A percentile compares a stretch with the other conserved stretches of the same genome.
Conservation (phyloP, 23 tunicate genomes). For the Pegea sp. region DNA sequence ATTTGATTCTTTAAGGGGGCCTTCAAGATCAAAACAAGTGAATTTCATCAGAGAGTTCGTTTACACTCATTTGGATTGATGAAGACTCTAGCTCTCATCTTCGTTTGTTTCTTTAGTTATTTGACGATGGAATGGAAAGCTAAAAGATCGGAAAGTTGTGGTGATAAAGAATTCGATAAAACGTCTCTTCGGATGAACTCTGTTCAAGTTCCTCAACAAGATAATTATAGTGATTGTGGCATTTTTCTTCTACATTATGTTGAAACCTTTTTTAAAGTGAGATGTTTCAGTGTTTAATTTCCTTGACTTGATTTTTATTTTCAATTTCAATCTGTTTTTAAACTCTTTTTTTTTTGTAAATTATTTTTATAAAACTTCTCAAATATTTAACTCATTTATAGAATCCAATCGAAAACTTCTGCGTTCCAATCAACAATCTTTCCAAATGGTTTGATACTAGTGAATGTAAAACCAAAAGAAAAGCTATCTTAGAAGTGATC, state of each 20-base stretch:
- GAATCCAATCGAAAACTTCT: conserved; percentile 39
- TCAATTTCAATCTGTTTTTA: background rate
- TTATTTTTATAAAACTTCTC: background rate
- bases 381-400: conserved; percentile 5
- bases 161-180: conserved; percentile 19
- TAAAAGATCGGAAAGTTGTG: conserved; percentile 15
- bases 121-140: conserved; percentile 48
- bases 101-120: too few relatives aligned
- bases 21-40: conserved; percentile 34
- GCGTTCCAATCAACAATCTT: conserved; percentile 23
- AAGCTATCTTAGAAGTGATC: conserved; percentile 18
- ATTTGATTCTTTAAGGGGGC: conserved; percentile 51
- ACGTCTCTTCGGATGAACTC: conserved; percentile 45
- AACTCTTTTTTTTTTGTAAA: background rate
- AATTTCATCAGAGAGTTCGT: conserved; percentile 57
- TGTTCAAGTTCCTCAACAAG: conserved; percentile 58
- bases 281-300: background rate
- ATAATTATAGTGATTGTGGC: conserved; percentile 74
- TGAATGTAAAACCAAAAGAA: conserved; percentile 30
- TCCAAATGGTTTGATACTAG: conserved; percentile 44
- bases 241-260: conserved; percentile 57
- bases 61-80: background rate
- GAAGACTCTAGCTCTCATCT: too few relatives aligned
- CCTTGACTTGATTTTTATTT: background rate
- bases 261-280: conserved; percentile 47